A percentile compares a stretch with the other conserved stretches of the same genome.
phyloP scores from a whole-genome alignment of 2,113 vertebrate species.

The Gnathonemus echidnorhynchus region DNA sequence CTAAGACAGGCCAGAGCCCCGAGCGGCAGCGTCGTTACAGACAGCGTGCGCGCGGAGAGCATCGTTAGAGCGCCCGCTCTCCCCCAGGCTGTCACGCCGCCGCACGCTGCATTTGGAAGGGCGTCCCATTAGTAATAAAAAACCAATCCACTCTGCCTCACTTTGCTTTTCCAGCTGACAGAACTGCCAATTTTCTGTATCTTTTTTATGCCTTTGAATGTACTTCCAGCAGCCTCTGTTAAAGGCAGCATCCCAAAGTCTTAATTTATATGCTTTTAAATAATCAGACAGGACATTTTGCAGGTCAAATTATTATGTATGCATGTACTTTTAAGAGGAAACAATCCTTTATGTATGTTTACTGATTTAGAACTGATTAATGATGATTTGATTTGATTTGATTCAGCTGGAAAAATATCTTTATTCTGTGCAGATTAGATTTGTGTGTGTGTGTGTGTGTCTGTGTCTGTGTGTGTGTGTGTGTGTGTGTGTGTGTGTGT shows the following conservation, averaged over 20 bases:
- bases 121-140: background rate
- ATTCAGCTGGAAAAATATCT: background rate
- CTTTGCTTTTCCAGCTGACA: background rate
- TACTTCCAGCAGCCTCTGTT: background rate
- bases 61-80: background rate
- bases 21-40: background rate
- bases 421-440: background rate
- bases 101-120: background rate
- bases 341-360: background rate
- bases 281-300: background rate
- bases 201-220: constrained; percentile 1
- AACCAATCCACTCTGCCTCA: constrained; percentile 4
- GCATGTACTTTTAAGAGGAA: background rate
- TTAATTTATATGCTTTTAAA: background rate
- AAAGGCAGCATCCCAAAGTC: background rate
- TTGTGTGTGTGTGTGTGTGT: background rate
- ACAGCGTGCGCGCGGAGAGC: background rate
- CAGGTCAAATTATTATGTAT: background rate
- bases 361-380: background rate
- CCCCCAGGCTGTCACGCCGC: background rate
- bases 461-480: background rate
- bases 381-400: background rate
- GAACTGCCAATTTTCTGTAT: background rate
- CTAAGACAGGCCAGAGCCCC: constrained; percentile 16
- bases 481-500: background rate